Percentiles rank a stretch among this genome's conserved stretches.
Evolutionary conservation across 2,797 vertebrate species (phyloP).

Genomic region (Setipinna tenuifilis): DNA sequence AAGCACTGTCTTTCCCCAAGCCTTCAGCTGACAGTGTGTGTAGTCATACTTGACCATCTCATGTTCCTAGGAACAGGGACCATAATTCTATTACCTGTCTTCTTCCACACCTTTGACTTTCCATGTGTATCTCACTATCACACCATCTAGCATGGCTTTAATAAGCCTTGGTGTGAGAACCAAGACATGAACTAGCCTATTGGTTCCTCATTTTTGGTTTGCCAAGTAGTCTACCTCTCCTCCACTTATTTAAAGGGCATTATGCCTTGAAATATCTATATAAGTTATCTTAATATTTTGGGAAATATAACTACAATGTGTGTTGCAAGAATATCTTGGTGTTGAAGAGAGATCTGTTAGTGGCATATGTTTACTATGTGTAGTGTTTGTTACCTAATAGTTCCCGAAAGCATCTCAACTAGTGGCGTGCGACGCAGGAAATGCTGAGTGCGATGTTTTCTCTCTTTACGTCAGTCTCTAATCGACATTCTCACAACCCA

Average conservation of each 20-base stretch:
- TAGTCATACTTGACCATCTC: background rate
- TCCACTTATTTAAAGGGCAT: background rate
- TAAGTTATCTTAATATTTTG: no score
- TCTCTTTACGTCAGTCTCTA: background rate
- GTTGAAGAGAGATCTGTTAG: background rate
- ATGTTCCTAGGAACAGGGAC: background rate
- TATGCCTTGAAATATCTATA: no score
- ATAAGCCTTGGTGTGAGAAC: background rate
- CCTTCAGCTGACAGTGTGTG: background rate
- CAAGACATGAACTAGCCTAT: background rate
- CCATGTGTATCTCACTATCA: background rate
- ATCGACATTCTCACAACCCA: constrained; percentile 5
- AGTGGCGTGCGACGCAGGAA: background rate
- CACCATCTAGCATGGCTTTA: background rate
- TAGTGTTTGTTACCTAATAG: background rate
- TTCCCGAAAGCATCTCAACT: background rate
- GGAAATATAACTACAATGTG: no score
- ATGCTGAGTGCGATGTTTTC: constrained; percentile 3
- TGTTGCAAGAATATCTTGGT: no score
- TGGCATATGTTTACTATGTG: background rate
- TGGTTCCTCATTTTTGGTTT: background rate
- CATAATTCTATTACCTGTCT: background rate
- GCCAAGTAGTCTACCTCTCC: background rate
- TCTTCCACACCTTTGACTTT: background rate
- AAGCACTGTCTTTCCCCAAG: background rate